Conservation (phyloP, 2,113 vertebrate species). For the Eolophus roseicapilla region DNA sequence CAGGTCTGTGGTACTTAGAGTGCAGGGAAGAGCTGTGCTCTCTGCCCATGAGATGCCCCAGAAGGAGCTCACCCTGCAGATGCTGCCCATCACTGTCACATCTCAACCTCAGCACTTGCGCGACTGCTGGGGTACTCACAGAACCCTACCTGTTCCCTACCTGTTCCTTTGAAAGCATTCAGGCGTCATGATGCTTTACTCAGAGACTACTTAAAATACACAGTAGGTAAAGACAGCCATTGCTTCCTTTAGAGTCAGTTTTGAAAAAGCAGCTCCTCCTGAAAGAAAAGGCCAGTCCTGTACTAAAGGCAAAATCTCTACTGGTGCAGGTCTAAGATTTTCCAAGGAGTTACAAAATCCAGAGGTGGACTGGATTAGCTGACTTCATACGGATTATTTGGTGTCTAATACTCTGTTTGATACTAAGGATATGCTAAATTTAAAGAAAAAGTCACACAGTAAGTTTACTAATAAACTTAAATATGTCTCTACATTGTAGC, state of each 20-base stretch:
- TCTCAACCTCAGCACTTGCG: fast-evolving
- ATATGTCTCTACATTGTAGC: background rate
- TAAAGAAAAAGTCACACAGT: background rate
- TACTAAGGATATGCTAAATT: background rate
- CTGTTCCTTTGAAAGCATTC: background rate
- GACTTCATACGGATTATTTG: background rate
- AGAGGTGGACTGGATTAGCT: background rate
- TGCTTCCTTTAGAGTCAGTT: background rate
- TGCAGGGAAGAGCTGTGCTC: background rate
- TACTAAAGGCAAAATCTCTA: background rate
- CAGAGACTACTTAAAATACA: background rate
- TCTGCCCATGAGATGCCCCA: background rate
- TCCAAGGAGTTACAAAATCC: background rate
- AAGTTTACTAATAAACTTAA: background rate
- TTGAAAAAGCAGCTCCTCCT: background rate
- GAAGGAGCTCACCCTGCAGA: background rate
- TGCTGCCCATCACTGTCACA: background rate
- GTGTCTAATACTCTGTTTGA: background rate
- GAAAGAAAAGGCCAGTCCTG: background rate
- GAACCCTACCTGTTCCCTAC: background rate
- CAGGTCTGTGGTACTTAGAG: background rate
- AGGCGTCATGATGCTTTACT: fast-evolving
- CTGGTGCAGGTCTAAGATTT: background rate
- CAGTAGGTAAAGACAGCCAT: background rate
- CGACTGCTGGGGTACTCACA: background rate